phyloP scores from a whole-genome alignment of 2,797 vertebrate genomes.

The Enteromius radiatus region DNA sequence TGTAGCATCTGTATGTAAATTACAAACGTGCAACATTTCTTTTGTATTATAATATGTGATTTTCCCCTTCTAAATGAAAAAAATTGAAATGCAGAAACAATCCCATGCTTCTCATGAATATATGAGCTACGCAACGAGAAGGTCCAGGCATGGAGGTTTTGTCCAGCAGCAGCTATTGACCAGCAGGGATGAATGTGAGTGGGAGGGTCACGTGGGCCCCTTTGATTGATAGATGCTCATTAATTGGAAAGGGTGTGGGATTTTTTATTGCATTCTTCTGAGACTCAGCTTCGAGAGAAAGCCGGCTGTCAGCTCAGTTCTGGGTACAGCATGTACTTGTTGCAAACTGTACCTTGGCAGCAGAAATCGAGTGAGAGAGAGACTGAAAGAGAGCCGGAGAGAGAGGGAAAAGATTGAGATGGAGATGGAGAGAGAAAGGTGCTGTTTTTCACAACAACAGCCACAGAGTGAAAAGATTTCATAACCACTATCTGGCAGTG shows the following conservation, averaged over 20 bases:
- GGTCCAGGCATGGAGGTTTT: constrained; percentile 31
- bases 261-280: constrained; percentile 73
- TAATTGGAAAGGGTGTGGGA: constrained; percentile 63
- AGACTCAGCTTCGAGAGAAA: constrained; percentile 67
- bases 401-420: neutral
- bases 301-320: constrained; percentile 39
- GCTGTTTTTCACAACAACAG: constrained; percentile 72
- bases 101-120: constrained; percentile 38
- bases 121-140: constrained; percentile 30
- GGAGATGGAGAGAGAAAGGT: constrained; percentile 54
- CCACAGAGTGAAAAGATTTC: constrained; percentile 71
- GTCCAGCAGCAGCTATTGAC: constrained; percentile 53
- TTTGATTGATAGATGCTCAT: constrained; percentile 68
- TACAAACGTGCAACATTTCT: neutral
- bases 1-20: constrained; percentile 51
- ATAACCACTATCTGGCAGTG: constrained; percentile 71
- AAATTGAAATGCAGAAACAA: constrained; percentile 1
- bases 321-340: constrained; percentile 62
- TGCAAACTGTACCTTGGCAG: constrained; percentile 61
- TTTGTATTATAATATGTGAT: constrained; percentile 1
- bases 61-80: neutral
- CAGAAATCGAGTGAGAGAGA: constrained; percentile 45
- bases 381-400: constrained; percentile 19
- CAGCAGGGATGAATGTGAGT: constrained; percentile 52
- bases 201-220: constrained; percentile 28